These are phyloP conservation scores for Xestia ashworthii DNA, from an alignment of 2,888 invertebrate genomes.

Conservation along the genomic window DNA sequence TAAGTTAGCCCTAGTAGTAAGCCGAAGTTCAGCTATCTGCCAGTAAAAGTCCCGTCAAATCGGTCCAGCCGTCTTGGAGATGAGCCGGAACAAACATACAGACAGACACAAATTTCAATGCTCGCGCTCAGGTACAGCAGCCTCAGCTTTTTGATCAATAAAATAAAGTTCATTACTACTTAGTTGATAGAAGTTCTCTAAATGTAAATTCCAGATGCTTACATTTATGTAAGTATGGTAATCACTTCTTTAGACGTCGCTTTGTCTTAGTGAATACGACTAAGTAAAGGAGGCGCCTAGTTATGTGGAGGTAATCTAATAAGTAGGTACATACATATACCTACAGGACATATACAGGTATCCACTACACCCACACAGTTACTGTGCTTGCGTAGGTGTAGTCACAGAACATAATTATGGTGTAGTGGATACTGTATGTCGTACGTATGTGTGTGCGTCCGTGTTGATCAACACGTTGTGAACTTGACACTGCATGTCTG, in stretches of 20 bases:
- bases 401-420: too few relatives aligned
- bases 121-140: background rate
- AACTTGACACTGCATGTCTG: conserved; percentile 18
- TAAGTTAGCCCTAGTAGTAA: too few relatives aligned
- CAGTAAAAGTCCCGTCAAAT: too few relatives aligned
- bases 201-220: background rate
- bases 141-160: background rate
- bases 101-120: too few relatives aligned
- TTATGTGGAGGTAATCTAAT: background rate
- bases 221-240: background rate
- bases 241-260: background rate
- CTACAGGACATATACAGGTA: too few relatives aligned
- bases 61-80: too few relatives aligned
- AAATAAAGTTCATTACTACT: background rate
- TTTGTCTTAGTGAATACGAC: background rate
- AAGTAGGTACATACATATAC: too few relatives aligned
- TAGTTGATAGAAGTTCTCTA: background rate
- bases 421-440: background rate
- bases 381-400: background rate
- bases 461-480: conserved; percentile 5
- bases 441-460: background rate
- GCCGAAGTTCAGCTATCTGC: too few relatives aligned
- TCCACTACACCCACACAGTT: too few relatives aligned
- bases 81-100: too few relatives aligned
- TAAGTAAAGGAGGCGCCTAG: background rate